These are phyloP conservation scores for Scolopax bukidnonensis DNA, from an alignment of 2,797 vertebrate genomes.

Conservation along the genomic window DNA sequence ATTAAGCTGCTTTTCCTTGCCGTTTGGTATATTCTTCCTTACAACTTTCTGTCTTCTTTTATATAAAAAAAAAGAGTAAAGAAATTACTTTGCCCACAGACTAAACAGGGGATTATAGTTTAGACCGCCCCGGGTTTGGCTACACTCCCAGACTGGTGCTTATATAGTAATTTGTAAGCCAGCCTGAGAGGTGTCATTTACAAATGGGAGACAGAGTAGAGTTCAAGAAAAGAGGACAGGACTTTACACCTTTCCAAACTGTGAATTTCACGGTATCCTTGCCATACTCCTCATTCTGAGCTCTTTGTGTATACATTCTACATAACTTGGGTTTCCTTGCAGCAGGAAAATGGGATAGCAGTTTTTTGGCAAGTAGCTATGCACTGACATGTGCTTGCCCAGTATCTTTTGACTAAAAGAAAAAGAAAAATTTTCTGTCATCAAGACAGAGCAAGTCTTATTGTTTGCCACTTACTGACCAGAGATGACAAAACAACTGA, in stretches of 20 bases:
- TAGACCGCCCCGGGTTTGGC: not conserved
- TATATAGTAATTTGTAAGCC: not conserved
- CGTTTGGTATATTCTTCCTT: not conserved
- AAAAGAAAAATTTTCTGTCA: not conserved
- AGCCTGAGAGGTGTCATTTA: not conserved
- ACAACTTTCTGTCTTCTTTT: not conserved
- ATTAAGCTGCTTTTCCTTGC: not conserved
- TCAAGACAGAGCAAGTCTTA: not conserved
- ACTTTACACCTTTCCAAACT: not conserved
- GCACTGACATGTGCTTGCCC: not conserved
- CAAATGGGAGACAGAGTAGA: not conserved
- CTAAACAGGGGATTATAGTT: not conserved
- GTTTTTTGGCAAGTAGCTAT: not conserved
- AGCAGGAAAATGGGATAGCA: not conserved
- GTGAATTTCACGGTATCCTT: not conserved
- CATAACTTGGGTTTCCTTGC: not conserved
- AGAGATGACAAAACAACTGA: not conserved
- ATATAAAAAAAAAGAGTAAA: not conserved
- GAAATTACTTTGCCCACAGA: not conserved
- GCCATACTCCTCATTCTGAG: not conserved
- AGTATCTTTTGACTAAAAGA: not conserved
- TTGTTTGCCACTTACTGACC: not conserved
- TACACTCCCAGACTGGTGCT: not conserved
- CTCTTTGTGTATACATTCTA: not conserved
- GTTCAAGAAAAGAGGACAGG: not conserved